phyloP scores from a whole-genome alignment of 2,797 vertebrate species.

The Ctenopoma kingsleyae region DNA sequence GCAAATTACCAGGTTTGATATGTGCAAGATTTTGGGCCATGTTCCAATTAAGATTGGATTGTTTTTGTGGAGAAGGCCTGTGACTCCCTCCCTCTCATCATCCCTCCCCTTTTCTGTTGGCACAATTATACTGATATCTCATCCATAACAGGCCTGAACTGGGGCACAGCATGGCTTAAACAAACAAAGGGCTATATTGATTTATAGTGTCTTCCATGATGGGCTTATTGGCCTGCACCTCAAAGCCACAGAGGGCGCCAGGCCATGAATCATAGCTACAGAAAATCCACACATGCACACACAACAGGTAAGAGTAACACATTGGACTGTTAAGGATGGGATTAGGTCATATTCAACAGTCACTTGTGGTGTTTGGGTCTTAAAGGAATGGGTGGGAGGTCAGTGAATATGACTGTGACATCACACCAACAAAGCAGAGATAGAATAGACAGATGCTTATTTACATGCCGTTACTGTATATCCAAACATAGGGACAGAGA shows the following conservation, averaged over 20 bases:
- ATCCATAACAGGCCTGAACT: constrained; percentile 78
- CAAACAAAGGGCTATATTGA: constrained; percentile 81
- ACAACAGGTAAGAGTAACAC: constrained; percentile 62
- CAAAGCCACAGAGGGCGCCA: constrained; percentile 71
- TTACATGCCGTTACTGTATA: constrained; percentile 78
- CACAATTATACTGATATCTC: constrained; percentile 74
- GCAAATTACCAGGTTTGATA: constrained; percentile 64
- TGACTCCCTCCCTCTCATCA: constrained; percentile 26
- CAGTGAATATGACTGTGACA: constrained; percentile 44
- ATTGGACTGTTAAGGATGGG: constrained; percentile 61
- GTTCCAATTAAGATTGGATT: constrained; percentile 65
- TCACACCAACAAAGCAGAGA: constrained; percentile 37
- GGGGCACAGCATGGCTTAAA: constrained; percentile 72
- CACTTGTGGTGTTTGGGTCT: constrained; percentile 11
- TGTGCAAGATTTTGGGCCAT: constrained; percentile 56
- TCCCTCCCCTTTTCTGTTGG: constrained; percentile 50
- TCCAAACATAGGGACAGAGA: constrained; percentile 48
- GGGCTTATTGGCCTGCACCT: constrained; percentile 77
- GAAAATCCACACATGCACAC: constrained; percentile 32
- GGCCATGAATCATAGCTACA: constrained; percentile 68
- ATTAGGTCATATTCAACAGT: constrained; percentile 21
- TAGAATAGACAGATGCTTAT: constrained; percentile 46
- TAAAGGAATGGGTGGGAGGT: constrained; percentile 22
- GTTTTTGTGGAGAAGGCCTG: constrained; percentile 52
- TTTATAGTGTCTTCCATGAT: constrained; percentile 81